These are phyloP conservation scores for Triplophysa rosa DNA, from an alignment of 2,113 vertebrate genomes.

Conservation along the genomic window DNA sequence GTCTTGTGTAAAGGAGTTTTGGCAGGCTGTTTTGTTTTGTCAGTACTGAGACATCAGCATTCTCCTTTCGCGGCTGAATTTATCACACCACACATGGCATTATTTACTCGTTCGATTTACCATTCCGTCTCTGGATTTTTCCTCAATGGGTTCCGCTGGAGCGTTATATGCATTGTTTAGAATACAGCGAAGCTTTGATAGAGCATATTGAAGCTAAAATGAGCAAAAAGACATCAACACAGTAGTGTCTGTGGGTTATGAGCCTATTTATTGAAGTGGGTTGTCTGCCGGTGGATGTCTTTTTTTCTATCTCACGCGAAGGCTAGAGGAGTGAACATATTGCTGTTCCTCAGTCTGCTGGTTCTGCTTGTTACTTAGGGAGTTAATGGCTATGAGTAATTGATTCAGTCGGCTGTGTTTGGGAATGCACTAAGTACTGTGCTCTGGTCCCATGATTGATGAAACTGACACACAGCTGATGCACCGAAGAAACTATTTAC, in stretches of 20 bases:
- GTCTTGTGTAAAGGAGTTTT: background rate
- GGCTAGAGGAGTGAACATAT: constrained; percentile 71
- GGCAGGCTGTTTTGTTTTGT: background rate
- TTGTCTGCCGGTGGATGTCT: constrained; percentile 20
- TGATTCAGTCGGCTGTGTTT: constrained; percentile 79
- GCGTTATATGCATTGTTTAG: constrained; percentile 35
- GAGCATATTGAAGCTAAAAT: constrained; percentile 33
- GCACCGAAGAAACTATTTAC: constrained; percentile 35
- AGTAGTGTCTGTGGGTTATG: constrained; percentile 51
- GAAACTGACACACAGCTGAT: constrained; percentile 57
- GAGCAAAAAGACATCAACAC: constrained; percentile 39
- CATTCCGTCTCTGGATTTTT: constrained; percentile 50
- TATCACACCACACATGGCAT: constrained; percentile 7
- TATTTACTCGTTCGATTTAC: constrained; percentile 55
- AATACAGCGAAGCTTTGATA: constrained; percentile 30
- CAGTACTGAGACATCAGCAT: constrained; percentile 58
- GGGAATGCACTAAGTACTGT: constrained; percentile 67
- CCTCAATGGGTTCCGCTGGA: constrained; percentile 18
- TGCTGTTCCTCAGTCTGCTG: constrained; percentile 79
- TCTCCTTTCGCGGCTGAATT: constrained; percentile 47
- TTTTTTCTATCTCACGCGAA: constrained; percentile 29
- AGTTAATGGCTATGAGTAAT: constrained; percentile 82
- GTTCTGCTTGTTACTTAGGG: constrained; percentile 73
- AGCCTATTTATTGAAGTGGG: constrained; percentile 51
- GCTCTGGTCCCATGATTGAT: constrained; percentile 80